Evolutionary conservation across 2,888 invertebrate species (phyloP).

Genomic region (Drosophila multiciliata): DNA sequence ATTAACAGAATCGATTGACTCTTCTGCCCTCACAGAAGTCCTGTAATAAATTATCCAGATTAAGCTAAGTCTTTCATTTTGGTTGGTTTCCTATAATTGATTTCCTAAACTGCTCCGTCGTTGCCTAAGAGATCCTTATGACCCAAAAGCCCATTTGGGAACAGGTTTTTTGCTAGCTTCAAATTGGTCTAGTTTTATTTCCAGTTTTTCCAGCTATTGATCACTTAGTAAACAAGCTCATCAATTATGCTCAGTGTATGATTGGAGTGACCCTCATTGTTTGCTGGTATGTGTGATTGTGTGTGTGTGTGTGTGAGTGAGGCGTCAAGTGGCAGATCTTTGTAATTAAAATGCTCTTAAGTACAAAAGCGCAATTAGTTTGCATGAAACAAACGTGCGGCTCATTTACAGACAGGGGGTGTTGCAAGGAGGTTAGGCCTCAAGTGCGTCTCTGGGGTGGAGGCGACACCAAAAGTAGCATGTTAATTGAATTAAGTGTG

Average conservation of each 20-base stretch:
- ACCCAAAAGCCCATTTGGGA: background rate
- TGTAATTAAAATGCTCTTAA: constrained; percentile 79
- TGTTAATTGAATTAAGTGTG: constrained; percentile 73
- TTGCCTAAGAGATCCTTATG: background rate
- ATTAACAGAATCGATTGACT: background rate
- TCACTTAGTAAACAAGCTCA: background rate
- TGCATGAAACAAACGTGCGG: constrained; percentile 76
- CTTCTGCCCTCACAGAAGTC: background rate
- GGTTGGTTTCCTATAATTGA: background rate
- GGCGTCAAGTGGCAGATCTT: constrained; percentile 59
- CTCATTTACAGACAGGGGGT: constrained; percentile 48
- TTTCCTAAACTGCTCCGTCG: background rate
- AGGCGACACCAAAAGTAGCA: constrained; percentile 70
- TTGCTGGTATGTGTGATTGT: constrained; percentile 1
- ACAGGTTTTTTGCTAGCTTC: background rate
- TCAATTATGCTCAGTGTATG: constrained; percentile 35
- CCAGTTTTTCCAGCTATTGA: background rate
- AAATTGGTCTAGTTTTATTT: background rate
- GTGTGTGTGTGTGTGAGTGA: constrained; percentile 27
- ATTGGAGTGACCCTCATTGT: constrained; percentile 66
- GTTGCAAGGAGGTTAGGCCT: constrained; percentile 1
- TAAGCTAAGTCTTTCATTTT: fast-evolving
- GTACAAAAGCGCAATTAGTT: constrained; percentile 77
- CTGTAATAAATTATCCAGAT: background rate
- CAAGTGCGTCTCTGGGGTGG: constrained; percentile 59